Conservation (phyloP, 2,797 vertebrate species). For the Dallia pectoralis region DNA sequence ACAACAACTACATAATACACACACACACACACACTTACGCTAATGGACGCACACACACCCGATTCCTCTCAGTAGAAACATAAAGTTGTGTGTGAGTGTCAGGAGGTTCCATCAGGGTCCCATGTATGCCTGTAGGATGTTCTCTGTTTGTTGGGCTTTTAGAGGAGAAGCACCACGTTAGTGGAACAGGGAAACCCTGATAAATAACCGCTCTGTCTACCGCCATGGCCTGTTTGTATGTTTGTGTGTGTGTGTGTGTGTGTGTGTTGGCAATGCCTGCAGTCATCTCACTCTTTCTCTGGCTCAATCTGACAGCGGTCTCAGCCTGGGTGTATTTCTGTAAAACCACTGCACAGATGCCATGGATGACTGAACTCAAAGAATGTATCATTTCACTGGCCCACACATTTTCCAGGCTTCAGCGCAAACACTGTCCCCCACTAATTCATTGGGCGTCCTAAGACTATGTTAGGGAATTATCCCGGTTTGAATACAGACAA, state of each 20-base stretch:
- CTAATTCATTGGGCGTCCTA: neutral
- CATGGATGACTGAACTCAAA: slow-evolving; percentile 48
- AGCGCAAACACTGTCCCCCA: neutral
- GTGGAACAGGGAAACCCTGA: too few species aligned
- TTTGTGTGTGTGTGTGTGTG: slow-evolving; percentile 13
- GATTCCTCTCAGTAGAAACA: too few species aligned
- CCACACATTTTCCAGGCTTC: neutral
- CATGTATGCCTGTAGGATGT: too few species aligned
- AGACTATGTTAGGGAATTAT: neutral
- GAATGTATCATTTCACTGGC: slow-evolving; percentile 22
- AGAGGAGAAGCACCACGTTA: too few species aligned
- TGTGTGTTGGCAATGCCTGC: neutral
- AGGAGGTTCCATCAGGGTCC: too few species aligned
- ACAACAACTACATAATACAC: too few species aligned
- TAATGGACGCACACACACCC: too few species aligned
- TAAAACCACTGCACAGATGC: slow-evolving; percentile 56
- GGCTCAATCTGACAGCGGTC: slow-evolving; percentile 44
- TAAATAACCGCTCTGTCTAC: neutral
- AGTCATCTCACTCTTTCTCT: slow-evolving; percentile 37
- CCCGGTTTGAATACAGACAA: neutral
- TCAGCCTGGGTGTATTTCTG: slow-evolving; percentile 59
- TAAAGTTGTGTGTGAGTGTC: too few species aligned
- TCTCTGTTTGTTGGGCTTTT: too few species aligned
- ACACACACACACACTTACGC: too few species aligned
- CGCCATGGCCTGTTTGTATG: slow-evolving; percentile 9